These are phyloP conservation scores for Pachyramphus minor DNA, from an alignment of 2,113 vertebrate genomes.

Conservation along the genomic window DNA sequence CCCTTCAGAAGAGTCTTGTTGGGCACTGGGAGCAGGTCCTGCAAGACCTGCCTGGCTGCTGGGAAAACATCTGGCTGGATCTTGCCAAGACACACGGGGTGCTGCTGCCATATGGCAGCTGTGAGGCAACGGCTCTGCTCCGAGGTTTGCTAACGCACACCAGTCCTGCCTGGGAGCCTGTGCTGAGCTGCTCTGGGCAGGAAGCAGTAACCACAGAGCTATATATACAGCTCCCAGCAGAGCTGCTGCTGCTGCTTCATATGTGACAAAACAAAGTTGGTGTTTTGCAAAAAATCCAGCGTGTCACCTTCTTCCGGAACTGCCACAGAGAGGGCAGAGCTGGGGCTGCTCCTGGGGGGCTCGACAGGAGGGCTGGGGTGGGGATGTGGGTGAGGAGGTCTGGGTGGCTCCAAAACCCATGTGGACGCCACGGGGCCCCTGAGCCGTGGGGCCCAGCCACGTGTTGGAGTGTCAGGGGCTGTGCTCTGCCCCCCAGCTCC, in stretches of 20 bases:
- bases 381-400: not conserved
- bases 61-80: not conserved
- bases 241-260: conserved; percentile 10
- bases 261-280: conserved; percentile 3
- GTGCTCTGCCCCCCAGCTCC: not conserved
- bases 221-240: conserved; percentile 9
- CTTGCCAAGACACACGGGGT: rapidly evolving
- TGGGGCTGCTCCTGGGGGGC: not conserved
- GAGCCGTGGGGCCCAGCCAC: rapidly evolving
- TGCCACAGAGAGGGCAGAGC: not conserved
- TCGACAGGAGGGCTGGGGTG: rapidly evolving
- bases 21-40: not conserved
- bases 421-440: rapidly evolving
- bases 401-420: rapidly evolving
- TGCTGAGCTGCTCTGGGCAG: not conserved
- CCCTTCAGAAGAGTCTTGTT: rapidly evolving
- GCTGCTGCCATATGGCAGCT: not conserved
- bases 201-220: conserved; percentile 48
- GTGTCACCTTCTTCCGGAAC: not conserved
- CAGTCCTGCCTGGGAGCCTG: not conserved
- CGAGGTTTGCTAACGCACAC: not conserved
- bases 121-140: not conserved
- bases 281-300: not conserved
- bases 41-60: not conserved
- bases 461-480: not conserved